Evolutionary conservation across 2,113 vertebrate genomes (phyloP).

Genomic region (Azemiops feae): DNA sequence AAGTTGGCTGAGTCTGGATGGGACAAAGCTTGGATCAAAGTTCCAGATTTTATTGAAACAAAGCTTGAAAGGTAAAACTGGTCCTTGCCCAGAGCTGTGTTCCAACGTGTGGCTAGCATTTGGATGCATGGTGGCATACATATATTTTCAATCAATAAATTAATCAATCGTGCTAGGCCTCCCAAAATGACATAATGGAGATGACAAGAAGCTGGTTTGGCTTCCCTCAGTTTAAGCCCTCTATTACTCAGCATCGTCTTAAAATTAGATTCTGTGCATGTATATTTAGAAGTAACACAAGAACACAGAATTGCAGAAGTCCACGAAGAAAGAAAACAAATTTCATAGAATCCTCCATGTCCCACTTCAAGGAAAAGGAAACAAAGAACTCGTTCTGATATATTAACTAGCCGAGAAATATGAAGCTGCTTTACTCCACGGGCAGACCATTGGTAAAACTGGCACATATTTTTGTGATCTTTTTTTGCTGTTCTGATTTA

Average conservation of each 20-base stretch:
- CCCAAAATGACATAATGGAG: neutral
- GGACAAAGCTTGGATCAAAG: neutral
- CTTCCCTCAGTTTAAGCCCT: neutral
- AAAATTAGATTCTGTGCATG: neutral
- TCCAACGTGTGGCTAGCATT: neutral
- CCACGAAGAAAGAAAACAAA: neutral
- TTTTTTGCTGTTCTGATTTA: neutral
- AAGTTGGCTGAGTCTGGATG: neutral
- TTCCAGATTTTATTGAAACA: neutral
- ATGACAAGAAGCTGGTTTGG: neutral
- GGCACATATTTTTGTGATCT: neutral
- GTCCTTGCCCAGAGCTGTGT: neutral
- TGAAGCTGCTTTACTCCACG: neutral
- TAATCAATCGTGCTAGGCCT: neutral
- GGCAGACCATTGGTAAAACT: neutral
- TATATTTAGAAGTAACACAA: neutral
- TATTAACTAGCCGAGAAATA: neutral
- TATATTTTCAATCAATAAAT: neutral
- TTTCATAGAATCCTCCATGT: neutral
- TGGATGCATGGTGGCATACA: neutral
- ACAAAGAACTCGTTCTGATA: neutral
- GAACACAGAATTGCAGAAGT: neutral
- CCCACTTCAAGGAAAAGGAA: neutral
- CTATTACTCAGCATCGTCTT: neutral
- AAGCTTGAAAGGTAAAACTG: neutral